Conservation (phyloP, 2,888 invertebrate species). For the Ophion ventricosus region DNA sequence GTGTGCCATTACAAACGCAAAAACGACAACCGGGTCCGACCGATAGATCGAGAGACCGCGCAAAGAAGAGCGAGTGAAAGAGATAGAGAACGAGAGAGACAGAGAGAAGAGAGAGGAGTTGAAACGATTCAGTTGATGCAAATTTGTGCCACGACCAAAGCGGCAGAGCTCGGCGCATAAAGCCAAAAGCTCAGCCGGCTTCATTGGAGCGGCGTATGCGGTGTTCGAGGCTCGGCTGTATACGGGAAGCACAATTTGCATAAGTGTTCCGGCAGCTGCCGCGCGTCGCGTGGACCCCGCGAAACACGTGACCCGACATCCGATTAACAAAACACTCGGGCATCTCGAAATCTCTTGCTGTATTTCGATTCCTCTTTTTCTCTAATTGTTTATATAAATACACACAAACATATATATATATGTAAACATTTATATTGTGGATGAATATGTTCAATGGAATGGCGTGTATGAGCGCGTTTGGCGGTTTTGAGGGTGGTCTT, state of each 20-base stretch:
- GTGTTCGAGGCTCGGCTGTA: slow-evolving; percentile 45
- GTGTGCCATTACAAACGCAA: slow-evolving; percentile 6
- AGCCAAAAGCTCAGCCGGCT: slow-evolving; percentile 79
- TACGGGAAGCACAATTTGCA: slow-evolving; percentile 78
- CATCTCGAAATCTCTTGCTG: slow-evolving; percentile 37
- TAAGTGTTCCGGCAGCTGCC: slow-evolving; percentile 82
- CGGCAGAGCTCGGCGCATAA: slow-evolving; percentile 75
- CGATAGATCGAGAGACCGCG: not conserved
- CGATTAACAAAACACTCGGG: slow-evolving; percentile 75
- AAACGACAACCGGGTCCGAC: slow-evolving; percentile 27
- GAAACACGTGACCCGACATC: slow-evolving; percentile 80
- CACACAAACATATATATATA: not conserved
- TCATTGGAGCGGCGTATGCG: slow-evolving; percentile 17
- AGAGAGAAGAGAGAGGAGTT: slow-evolving; percentile 40
- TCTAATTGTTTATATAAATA: not conserved
- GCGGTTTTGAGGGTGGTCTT: no score
- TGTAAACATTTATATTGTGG: not conserved
- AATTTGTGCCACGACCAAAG: slow-evolving; percentile 77
- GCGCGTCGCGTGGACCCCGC: slow-evolving; percentile 73
- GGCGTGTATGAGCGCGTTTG: no score
- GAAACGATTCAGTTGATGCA: slow-evolving; percentile 79
- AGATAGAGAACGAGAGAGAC: slow-evolving; percentile 20
- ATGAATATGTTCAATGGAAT: no score
- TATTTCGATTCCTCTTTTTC: slow-evolving; percentile 11
- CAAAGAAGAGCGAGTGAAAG: not conserved